A percentile compares a stretch with the other conserved stretches of the same genome.
Conservation (phyloP, 2,113 vertebrate genomes). For the Carassius gibelio region DNA sequence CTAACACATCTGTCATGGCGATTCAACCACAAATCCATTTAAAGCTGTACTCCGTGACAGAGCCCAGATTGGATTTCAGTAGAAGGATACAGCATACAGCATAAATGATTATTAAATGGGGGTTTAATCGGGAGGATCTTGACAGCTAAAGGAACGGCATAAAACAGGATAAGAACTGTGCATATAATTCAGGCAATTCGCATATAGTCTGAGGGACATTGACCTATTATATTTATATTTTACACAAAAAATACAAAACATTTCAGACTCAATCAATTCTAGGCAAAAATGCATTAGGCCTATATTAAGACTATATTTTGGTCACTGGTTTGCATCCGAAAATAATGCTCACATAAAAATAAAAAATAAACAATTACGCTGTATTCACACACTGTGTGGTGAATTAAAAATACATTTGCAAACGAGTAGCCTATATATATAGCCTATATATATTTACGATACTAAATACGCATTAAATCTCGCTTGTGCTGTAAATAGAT, state of each 20-base stretch:
- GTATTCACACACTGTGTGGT: neutral
- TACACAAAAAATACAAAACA: neutral
- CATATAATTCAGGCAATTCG: neutral
- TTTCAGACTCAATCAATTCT: neutral
- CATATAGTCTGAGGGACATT: neutral
- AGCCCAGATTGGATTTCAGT: conserved; percentile 75
- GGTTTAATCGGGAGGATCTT: conserved; percentile 44
- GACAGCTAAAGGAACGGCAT: neutral
- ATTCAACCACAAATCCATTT: conserved; percentile 79
- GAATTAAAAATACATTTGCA: neutral
- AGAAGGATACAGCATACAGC: conserved; percentile 49
- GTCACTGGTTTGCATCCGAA: neutral
- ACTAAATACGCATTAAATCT: neutral
- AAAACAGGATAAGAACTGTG: conserved; percentile 4
- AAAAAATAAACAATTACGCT: neutral
- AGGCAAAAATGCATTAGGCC: neutral
- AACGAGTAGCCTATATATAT: neutral
- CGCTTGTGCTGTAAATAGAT: conserved; percentile 68
- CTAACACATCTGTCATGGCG: conserved; percentile 97
- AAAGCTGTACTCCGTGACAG: conserved; percentile 77
- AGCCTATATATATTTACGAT: neutral
- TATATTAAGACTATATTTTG: neutral
- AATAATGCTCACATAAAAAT: neutral
- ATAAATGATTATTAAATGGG: conserved; percentile 57
- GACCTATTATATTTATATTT: neutral